Conservation (phyloP, 2,113 vertebrate species). For the Agelaius phoeniceus region DNA sequence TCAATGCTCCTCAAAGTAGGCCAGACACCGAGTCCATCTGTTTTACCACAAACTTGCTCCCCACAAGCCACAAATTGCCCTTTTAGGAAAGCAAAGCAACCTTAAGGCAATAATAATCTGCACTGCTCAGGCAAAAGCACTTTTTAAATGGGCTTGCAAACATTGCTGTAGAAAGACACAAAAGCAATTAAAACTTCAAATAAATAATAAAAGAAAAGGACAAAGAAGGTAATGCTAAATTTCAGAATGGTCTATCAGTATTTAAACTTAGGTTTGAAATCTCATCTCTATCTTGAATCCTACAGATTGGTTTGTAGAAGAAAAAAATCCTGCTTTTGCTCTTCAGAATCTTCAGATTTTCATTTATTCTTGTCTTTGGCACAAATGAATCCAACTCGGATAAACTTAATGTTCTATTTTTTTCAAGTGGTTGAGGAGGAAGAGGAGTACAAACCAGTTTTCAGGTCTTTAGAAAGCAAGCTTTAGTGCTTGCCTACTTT, state of each 20-base stretch:
- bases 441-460: background rate
- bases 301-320: background rate
- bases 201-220: background rate
- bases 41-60: background rate
- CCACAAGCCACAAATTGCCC: background rate
- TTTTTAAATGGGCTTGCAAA: background rate
- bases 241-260: background rate
- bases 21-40: fast-evolving
- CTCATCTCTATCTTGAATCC: background rate
- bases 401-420: background rate
- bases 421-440: background rate
- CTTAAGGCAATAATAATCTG: background rate
- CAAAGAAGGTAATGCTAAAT: background rate
- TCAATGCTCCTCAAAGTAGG: background rate
- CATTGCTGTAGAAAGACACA: background rate
- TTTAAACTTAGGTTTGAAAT: background rate
- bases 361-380: background rate
- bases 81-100: background rate
- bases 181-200: background rate
- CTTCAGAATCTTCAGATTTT: background rate
- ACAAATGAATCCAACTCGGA: background rate
- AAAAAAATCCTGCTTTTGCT: background rate
- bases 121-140: background rate
- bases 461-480: background rate
- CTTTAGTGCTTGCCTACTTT: background rate